A percentile compares a stretch with the other conserved stretches of the same genome.
Evolutionary conservation across 2,797 vertebrate species (phyloP).

Genomic region (Columba guinea): DNA sequence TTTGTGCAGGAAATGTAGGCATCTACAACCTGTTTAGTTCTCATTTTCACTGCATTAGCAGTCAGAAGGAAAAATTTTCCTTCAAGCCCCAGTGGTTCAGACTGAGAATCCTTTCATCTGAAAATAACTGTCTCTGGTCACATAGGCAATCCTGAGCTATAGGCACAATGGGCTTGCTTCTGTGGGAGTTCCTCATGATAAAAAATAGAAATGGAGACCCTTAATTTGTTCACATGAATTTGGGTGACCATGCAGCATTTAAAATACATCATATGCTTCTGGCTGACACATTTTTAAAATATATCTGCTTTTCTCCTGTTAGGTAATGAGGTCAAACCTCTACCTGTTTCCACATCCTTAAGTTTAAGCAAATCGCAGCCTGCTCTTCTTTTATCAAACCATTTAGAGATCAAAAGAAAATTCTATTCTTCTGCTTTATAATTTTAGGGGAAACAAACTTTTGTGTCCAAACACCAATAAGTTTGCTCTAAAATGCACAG

Average conservation of each 20-base stretch:
- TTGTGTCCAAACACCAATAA: neutral
- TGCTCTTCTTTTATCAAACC: neutral
- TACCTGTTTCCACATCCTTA: neutral
- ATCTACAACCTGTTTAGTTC: neutral
- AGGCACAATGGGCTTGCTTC: neutral
- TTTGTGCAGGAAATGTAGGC: neutral
- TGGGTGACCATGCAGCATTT: neutral
- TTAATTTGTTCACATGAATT: neutral
- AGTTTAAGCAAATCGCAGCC: neutral
- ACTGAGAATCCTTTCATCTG: neutral
- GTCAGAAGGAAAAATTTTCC: neutral
- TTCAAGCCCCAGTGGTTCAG: neutral
- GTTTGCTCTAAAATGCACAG: neutral
- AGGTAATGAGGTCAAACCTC: neutral
- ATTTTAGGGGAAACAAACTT: neutral
- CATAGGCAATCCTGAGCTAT: neutral
- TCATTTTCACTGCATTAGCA: neutral
- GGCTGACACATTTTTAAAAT: neutral
- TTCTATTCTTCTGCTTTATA: neutral
- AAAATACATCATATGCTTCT: neutral
- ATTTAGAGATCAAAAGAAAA: neutral
- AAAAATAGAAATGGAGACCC: neutral
- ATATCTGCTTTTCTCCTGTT: neutral
- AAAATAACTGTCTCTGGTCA: neutral
- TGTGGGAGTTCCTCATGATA: neutral